Percentiles rank a stretch among this genome's conserved stretches.
These are phyloP conservation scores for Schlechtendalia chinensis DNA, from an alignment of 1,140 invertebrate genomes.

Conservation along the genomic window DNA sequence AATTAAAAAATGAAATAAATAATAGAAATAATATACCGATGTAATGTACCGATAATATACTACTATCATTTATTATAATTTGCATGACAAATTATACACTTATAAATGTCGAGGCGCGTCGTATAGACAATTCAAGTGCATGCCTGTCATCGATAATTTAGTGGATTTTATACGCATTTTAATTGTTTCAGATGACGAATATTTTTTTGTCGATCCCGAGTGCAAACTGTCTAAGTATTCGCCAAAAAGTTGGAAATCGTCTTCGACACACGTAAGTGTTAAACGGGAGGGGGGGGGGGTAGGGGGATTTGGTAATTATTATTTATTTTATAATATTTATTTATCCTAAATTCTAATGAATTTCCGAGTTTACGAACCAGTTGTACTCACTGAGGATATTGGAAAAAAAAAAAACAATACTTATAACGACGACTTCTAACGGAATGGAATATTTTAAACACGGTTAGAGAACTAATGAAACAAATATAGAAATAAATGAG, in stretches of 20 bases:
- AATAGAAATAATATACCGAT: no score
- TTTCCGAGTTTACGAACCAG: not conserved
- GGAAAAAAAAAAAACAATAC: no score
- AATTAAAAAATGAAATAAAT: no score
- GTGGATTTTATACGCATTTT: slow-evolving; percentile 50
- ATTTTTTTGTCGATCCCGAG: slow-evolving; percentile 88
- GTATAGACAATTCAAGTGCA: slow-evolving; percentile 26
- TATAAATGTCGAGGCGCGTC: not conserved
- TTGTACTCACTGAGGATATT: not conserved
- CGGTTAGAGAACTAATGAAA: not conserved
- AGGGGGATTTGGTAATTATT: no score
- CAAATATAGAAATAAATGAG: not conserved
- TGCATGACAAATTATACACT: not conserved
- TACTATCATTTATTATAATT: no score
- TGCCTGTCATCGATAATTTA: not conserved
- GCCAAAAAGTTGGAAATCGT: slow-evolving; percentile 91
- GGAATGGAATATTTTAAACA: not conserved
- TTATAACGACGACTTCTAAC: not conserved
- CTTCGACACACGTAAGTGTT: slow-evolving; percentile 81
- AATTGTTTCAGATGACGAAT: slow-evolving; percentile 84
- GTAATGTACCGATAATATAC: not conserved
- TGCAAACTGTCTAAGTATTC: slow-evolving; percentile 94
- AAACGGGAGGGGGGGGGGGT: no score
- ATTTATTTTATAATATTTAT: no score
- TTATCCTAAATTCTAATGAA: no score